Evolutionary conservation across 2,888 invertebrate genomes (phyloP), one percentile per base, ranked within the genome.

Genomic region (Idaea straminata): DNA sequence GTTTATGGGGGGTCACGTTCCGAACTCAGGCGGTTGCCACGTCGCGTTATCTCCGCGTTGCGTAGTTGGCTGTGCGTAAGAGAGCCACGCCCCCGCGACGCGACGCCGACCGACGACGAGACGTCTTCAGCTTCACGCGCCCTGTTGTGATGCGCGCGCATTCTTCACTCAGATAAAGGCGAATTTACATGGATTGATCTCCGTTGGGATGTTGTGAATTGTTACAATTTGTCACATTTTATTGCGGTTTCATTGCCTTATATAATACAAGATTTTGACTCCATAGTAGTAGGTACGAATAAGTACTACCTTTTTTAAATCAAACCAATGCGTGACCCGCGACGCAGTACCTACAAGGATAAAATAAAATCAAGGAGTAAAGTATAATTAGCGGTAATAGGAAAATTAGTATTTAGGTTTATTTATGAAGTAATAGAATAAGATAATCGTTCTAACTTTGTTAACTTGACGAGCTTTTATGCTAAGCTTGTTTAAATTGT

Each of bases 131-230:
- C 88, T 89, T 86, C 82, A 74, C 77, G 74, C 77, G 74, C 77
- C 72, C 74, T 79, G 79, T 77, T 80, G 82, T 82, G 85, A 84
- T 91, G 91, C 91, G 92, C 92, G 92, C 92, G 92, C 92, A 91
- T 78, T 84, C 75, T 76, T 80, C 80, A 81, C 78, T 78, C 66
- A 67, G 66, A 69, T 89, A 83, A 91, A 80, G 91, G 81, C 75
- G 73, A 79, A 85, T 73, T 79, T 83, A 90, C 83, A 88, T 67
- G 73, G 72, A 73, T 74, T 74, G 72, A 73, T 74, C 69, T 69
- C 70, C 58, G 61, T 25, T 62, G 60, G 65, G 34, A 57, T 57
- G 38, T 61, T 65, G 63, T 64, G 57, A 62, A 58, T 15, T 63
- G 34, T 16, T 15, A 57, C 10, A 57, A 57, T 38, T 35, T 36